Evolutionary conservation across 2,797 vertebrate genomes (phyloP).

Genomic region (Limnodromus scolopaceus): DNA sequence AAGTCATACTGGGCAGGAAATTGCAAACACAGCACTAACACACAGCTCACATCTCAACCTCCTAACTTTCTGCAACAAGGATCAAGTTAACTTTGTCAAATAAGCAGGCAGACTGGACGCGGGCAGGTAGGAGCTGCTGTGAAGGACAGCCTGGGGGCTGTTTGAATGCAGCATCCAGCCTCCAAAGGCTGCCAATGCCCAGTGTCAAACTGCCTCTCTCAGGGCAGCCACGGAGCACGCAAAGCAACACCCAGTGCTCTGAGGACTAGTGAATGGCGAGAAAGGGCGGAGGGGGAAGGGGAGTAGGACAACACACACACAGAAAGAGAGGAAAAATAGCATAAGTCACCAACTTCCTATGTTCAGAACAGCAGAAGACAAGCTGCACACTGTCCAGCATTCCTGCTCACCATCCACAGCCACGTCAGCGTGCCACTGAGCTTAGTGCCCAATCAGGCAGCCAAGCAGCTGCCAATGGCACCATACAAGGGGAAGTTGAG

Average conservation of each 20-base stretch:
- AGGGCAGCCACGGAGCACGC: rapidly evolving
- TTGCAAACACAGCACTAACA: neutral
- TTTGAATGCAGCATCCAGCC: neutral
- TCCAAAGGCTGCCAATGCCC: neutral
- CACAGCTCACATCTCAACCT: neutral
- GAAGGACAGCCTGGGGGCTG: neutral
- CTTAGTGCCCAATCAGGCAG: neutral
- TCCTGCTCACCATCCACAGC: neutral
- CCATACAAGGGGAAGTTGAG: neutral
- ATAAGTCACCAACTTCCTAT: neutral
- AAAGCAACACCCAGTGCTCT: neutral
- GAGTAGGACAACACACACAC: neutral
- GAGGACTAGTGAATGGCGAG: neutral
- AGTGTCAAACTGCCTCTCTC: neutral
- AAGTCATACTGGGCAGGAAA: neutral
- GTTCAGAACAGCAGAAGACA: neutral
- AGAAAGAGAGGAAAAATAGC: neutral
- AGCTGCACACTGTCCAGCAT: neutral
- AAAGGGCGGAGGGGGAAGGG: rapidly evolving
- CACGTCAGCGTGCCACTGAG: neutral
- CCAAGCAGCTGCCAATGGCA: neutral
- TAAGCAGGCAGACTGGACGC: neutral
- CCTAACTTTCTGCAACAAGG: neutral
- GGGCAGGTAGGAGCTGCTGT: neutral
- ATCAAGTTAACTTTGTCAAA: neutral